These are phyloP conservation scores for Dendrophyllia cribrosa DNA, from an alignment of 64 coral and sea anemone species.

Conservation along the genomic window DNA sequence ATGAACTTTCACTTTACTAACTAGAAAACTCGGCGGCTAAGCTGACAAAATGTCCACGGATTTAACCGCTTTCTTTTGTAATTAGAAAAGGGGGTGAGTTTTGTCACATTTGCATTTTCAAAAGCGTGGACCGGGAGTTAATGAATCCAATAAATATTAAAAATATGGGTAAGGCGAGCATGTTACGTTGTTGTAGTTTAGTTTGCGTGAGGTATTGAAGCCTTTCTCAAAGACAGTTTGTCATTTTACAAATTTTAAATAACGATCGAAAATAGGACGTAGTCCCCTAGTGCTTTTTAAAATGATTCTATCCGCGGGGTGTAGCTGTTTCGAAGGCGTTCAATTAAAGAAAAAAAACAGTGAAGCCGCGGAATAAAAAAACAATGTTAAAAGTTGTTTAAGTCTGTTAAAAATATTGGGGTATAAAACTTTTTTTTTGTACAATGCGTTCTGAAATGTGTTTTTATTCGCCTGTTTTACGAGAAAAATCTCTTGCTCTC, in stretches of 20 bases:
- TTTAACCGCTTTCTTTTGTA: slow-evolving; percentile 47
- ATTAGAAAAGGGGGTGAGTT: slow-evolving; percentile 22
- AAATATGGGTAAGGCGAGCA: not conserved
- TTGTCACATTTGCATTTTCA: slow-evolving; percentile 50
- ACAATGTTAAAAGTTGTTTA: slow-evolving; percentile 18
- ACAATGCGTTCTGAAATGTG: not conserved
- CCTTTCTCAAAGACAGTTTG: not conserved
- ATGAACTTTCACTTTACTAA: slow-evolving; percentile 1
- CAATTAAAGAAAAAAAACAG: not conserved
- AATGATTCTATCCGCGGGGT: slow-evolving; percentile 6
- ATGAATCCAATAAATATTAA: slow-evolving; percentile 54
- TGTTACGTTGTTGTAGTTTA: slow-evolving; percentile 4
- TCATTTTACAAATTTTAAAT: slow-evolving; percentile 41
- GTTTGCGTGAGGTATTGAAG: not conserved
- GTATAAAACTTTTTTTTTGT: not conserved
- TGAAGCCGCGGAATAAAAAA: not conserved
- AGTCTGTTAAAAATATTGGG: not conserved
- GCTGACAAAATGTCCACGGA: slow-evolving; percentile 22
- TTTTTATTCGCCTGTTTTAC: not conserved
- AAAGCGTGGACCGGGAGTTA: slow-evolving; percentile 17
- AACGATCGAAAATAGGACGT: slow-evolving; percentile 3
- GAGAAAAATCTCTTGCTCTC: not conserved
- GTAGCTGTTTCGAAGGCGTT: not conserved
- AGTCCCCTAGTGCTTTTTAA: not conserved
- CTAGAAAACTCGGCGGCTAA: slow-evolving; percentile 30